These are phyloP conservation scores for Drosophila athabasca DNA, from an alignment of 1,140 invertebrate species.

Conservation along the genomic window DNA sequence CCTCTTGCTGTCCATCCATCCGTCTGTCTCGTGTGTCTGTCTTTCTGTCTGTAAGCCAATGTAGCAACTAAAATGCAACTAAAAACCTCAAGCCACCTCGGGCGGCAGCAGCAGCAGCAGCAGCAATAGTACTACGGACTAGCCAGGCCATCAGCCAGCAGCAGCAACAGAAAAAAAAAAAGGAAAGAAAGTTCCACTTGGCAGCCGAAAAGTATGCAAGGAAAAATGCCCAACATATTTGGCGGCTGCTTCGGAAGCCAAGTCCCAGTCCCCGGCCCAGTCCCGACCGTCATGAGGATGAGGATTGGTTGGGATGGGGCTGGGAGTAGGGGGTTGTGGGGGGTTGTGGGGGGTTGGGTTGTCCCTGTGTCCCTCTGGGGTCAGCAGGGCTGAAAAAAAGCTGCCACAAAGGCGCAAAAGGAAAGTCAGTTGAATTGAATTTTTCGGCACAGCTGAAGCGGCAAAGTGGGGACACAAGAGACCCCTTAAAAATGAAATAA, in stretches of 20 bases:
- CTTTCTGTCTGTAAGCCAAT: slow-evolving; percentile 64
- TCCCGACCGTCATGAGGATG: not conserved
- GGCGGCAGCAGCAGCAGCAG: slow-evolving; percentile 29
- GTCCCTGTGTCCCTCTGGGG: slow-evolving; percentile 26
- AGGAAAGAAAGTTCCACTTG: slow-evolving; percentile 44
- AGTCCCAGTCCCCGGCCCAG: not conserved
- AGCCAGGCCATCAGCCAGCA: slow-evolving; percentile 16
- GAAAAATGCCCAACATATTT: slow-evolving; percentile 76
- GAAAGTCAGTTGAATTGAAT: slow-evolving; percentile 73
- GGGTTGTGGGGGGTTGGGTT: not conserved
- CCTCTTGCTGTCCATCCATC: slow-evolving; percentile 21
- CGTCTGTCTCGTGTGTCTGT: slow-evolving; percentile 16
- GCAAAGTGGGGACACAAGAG: slow-evolving; percentile 59
- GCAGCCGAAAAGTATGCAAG: slow-evolving; percentile 76
- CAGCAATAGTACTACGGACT: slow-evolving; percentile 29
- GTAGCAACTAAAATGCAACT: slow-evolving; percentile 77
- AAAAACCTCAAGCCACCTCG: slow-evolving; percentile 74
- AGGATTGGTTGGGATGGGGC: not conserved
- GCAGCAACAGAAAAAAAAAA: slow-evolving; percentile 9
- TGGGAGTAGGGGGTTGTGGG: not conserved
- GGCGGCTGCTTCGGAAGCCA: slow-evolving; percentile 48
- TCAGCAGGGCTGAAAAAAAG: slow-evolving; percentile 45
- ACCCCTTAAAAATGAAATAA: slow-evolving; percentile 18
- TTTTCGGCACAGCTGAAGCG: slow-evolving; percentile 70
- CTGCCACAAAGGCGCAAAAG: slow-evolving; percentile 63